Percentiles rank a stretch among this genome's conserved stretches.
These are phyloP conservation scores for Caenorhabditis sp. DNA, from an alignment of 2,888 invertebrate species.

Conservation along the genomic window DNA sequence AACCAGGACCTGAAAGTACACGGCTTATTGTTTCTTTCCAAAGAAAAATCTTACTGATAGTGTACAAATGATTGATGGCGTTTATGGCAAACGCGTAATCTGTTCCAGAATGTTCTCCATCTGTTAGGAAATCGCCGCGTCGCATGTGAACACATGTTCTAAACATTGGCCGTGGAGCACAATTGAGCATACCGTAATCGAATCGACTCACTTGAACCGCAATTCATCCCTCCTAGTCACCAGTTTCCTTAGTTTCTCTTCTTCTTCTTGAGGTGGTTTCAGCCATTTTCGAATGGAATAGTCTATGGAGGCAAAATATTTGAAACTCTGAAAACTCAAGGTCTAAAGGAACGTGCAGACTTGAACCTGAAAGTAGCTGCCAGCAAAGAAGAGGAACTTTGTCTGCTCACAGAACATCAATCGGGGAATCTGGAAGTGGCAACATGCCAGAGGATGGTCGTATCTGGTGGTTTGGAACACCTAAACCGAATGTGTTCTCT, in stretches of 20 bases:
- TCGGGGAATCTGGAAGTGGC: conserved; percentile 26
- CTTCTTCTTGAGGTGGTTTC: conserved; percentile 20
- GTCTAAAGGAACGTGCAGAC: no score
- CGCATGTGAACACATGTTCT: conserved; percentile 56
- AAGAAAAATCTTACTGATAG: conserved; percentile 17
- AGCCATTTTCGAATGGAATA: conserved; percentile 26
- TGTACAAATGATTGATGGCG: conserved; percentile 39
- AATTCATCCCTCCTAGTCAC: conserved; percentile 22
- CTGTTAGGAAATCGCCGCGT: conserved; percentile 47
- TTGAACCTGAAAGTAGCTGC: conserved; percentile 52
- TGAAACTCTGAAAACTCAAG: conserved; percentile 43
- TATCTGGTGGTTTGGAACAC: conserved; percentile 17
- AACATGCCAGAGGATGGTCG: conserved; percentile 27
- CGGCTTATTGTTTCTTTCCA: not conserved
- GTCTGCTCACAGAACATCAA: conserved; percentile 38
- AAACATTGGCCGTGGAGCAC: no score
- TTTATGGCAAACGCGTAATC: conserved; percentile 24
- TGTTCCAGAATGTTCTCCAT: conserved; percentile 42
- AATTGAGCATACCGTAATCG: no score
- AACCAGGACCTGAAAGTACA: conserved; percentile 23
- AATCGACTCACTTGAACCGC: conserved; percentile 32
- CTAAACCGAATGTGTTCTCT: conserved; percentile 23
- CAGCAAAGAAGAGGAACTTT: conserved; percentile 31
- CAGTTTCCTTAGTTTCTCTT: not conserved
- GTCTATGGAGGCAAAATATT: conserved; percentile 44